Evolutionary conservation across 1,140 invertebrate genomes (phyloP).

Genomic region (Zaprionus gabonicus): DNA sequence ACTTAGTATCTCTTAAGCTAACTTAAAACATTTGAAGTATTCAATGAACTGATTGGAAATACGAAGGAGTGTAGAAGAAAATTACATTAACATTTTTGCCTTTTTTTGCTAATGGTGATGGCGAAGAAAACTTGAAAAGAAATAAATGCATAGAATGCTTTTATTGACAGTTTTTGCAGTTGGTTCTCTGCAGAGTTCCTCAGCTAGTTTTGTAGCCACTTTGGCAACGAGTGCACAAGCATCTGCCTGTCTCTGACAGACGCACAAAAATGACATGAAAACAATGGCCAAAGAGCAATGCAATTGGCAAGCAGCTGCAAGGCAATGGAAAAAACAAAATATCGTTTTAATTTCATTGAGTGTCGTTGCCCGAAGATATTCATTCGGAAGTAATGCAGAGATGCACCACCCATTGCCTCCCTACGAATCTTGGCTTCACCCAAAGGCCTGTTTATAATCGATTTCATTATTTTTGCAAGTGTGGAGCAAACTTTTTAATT

Average conservation of each 20-base stretch:
- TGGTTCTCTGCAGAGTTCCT: slow-evolving; percentile 15
- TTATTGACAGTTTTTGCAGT: slow-evolving; percentile 71
- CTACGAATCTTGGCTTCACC: not conserved
- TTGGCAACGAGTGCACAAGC: slow-evolving; percentile 50
- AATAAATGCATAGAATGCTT: slow-evolving; percentile 71
- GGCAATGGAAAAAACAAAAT: slow-evolving; percentile 38
- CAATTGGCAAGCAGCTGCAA: slow-evolving; percentile 55
- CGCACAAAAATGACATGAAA: slow-evolving; percentile 47
- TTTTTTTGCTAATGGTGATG: slow-evolving; percentile 23
- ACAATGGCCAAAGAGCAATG: slow-evolving; percentile 58
- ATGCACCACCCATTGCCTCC: not conserved
- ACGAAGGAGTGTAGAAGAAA: slow-evolving; percentile 19
- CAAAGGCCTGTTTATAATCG: slow-evolving; percentile 60
- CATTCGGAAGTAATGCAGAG: not conserved
- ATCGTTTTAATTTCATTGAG: slow-evolving; percentile 66
- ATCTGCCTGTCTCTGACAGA: slow-evolving; percentile 63
- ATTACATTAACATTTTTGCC: slow-evolving; percentile 58
- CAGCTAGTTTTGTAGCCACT: slow-evolving; percentile 40
- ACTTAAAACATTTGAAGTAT: slow-evolving; percentile 25
- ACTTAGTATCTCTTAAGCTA: slow-evolving; percentile 7
- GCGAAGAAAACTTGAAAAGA: slow-evolving; percentile 45
- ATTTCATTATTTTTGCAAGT: slow-evolving; percentile 73
- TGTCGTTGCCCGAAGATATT: slow-evolving; percentile 22
- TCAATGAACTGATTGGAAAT: slow-evolving; percentile 44
- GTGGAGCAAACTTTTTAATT: slow-evolving; percentile 72